These are phyloP conservation scores for Albula goreensis DNA, from an alignment of 2,113 vertebrate genomes.

Conservation along the genomic window DNA sequence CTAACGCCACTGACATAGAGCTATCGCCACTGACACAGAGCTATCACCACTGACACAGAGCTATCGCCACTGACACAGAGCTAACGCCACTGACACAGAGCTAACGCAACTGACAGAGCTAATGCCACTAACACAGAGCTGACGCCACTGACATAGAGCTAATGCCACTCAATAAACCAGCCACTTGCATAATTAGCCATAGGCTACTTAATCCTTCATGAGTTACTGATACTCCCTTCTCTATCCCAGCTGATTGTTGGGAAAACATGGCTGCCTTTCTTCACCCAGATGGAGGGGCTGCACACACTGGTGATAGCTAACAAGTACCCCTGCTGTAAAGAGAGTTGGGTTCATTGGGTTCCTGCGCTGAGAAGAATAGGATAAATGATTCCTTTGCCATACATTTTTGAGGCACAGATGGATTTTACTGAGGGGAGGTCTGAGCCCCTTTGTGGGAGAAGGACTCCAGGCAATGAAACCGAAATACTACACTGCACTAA, in stretches of 20 bases:
- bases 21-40: no score
- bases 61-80: no score
- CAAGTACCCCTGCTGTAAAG: neutral
- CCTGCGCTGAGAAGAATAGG: neutral
- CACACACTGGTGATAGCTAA: neutral
- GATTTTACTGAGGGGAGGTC: neutral
- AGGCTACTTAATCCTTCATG: neutral
- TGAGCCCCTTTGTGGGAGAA: neutral
- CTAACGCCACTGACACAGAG: neutral
- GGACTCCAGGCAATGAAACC: neutral
- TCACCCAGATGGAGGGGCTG: no score
- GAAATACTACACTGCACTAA: neutral
- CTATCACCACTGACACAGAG: no score
- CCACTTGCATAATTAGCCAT: neutral
- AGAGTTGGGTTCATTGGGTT: neutral
- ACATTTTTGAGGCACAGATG: neutral
- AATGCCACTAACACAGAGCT: no score
- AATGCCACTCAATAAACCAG: no score
- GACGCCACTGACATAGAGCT: no score
- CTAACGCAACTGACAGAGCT: no score
- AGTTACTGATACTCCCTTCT: neutral
- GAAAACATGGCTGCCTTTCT: neutral
- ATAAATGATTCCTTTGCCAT: neutral
- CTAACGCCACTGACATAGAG: no score
- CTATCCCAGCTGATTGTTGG: neutral